Conservation (phyloP, 2,113 vertebrate species). For the Zosterops hypoxanthus region DNA sequence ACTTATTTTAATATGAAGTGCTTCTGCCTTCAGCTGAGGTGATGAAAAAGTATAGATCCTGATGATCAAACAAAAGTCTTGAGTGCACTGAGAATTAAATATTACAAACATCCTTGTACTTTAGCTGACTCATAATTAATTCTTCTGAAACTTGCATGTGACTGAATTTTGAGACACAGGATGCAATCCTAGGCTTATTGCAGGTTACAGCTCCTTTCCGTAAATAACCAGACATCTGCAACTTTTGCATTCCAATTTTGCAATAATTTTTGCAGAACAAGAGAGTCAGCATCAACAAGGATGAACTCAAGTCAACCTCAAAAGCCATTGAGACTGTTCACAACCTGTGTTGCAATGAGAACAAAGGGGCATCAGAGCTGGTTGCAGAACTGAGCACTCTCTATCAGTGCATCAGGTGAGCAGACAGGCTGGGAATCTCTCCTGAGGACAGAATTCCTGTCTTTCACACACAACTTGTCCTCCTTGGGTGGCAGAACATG, state of each 20-base stretch:
- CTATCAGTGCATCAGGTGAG: slow-evolving; percentile 91
- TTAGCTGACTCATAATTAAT: neutral
- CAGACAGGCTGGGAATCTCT: neutral
- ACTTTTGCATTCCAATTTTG: neutral
- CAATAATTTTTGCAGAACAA: slow-evolving; percentile 84
- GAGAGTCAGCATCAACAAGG: slow-evolving; percentile 96
- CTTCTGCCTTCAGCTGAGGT: neutral
- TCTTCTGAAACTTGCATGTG: neutral
- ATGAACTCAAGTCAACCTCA: slow-evolving; percentile 94
- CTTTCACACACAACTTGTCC: neutral
- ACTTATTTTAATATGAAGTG: neutral
- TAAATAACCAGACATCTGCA: neutral
- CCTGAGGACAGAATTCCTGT: neutral
- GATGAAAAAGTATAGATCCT: neutral
- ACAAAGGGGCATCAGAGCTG: slow-evolving; percentile 95
- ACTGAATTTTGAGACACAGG: neutral
- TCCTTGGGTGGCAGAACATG: neutral
- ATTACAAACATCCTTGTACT: neutral
- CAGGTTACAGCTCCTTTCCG: neutral
- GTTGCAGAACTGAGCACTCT: slow-evolving; percentile 95
- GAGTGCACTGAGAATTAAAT: neutral
- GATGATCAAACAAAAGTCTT: neutral
- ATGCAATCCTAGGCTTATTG: neutral
- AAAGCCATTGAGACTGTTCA: slow-evolving; percentile 97
- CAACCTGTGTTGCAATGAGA: slow-evolving; percentile 96